Conservation (phyloP, 1,140 invertebrate genomes). For the Lordiphosa collinella region DNA sequence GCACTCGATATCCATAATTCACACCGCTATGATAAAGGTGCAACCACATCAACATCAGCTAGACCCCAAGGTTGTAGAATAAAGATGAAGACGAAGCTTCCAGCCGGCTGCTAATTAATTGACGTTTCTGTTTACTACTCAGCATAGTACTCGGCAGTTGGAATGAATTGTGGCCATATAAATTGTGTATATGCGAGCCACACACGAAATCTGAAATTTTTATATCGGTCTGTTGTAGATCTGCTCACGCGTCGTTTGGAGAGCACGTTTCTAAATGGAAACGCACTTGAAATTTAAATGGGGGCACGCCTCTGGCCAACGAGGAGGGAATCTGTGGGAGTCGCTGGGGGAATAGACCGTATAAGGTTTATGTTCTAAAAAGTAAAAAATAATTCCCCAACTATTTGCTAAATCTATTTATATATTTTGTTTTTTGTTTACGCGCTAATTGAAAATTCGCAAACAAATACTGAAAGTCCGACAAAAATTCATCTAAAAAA, state of each 20-base stretch:
- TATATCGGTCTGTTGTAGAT: constrained; percentile 50
- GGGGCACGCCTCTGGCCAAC: constrained; percentile 24
- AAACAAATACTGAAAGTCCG: constrained; percentile 23
- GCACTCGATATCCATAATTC: constrained; percentile 37
- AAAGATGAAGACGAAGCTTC: constrained; percentile 13
- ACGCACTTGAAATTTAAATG: constrained; percentile 64
- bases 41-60: constrained; percentile 9
- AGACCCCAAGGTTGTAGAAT: constrained; percentile 36
- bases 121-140: constrained; percentile 29
- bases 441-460: constrained; percentile 38
- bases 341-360: background rate
- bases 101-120: constrained; percentile 60
- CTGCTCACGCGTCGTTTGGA: constrained; percentile 59
- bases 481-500: constrained; percentile 7
- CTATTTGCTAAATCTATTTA: constrained; percentile 1
- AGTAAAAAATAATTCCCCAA: background rate
- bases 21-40: constrained; percentile 9
- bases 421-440: constrained; percentile 33
- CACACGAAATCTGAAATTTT: constrained; percentile 16
- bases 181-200: constrained; percentile 11
- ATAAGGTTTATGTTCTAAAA: background rate
- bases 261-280: constrained; percentile 57
- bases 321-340: constrained; percentile 9
- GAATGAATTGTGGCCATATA: constrained; percentile 42
- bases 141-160: constrained; percentile 21